Base-by-base conservation (phyloP, 2,113 vertebrate species). In the Rhinichthys klamathensis region DNA sequence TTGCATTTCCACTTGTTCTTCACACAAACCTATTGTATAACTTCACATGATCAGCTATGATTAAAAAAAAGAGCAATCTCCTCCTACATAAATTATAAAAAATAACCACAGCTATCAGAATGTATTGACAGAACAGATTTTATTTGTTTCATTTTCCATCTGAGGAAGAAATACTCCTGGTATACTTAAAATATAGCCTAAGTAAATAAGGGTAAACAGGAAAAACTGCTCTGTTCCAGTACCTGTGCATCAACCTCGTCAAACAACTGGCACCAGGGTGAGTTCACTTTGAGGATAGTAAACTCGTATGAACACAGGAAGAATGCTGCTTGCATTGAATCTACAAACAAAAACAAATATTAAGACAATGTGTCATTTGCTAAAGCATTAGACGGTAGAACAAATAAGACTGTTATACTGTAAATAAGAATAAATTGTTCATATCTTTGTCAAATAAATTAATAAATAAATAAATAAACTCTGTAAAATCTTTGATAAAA, bases 271-370 rank as follows among this genome's bases (percentile, higher is more conserved):
- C 98, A 99, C 98, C 98, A 99, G 0, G 97, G 96, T 46, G 97
- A 97, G 67, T 96, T 96, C 83, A 94, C 85, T 1, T 94, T 95
- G 87, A 93, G 96, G 91, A 99, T 96, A 83, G 97, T 95, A 90
- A 99, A 93, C 89, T 98, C 98, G 5, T 97, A 98, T 0, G 97
- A 97, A 82, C 97, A 99, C 80, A 98, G 92, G 85, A 97, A 96
- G 93, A 99, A 98, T 27, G 96, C 97, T 87, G 96, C 96, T 89
- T 98, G 96, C 32, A 96, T 93, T 89, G 96, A 95, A 90, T 99
- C 97, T 99, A 93, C 13, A 89, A 65, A 69, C 79, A 4, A 89
- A 76, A 88, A 61, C 15, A 78, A 69, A 46, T 32, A 49, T 6
- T 35, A 56, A 84, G 27, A 56, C 18, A 69, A 69, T 51, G 46